These are phyloP conservation scores for Myiozetetes cayanensis DNA, from an alignment of 2,113 vertebrate species.

Conservation along the genomic window DNA sequence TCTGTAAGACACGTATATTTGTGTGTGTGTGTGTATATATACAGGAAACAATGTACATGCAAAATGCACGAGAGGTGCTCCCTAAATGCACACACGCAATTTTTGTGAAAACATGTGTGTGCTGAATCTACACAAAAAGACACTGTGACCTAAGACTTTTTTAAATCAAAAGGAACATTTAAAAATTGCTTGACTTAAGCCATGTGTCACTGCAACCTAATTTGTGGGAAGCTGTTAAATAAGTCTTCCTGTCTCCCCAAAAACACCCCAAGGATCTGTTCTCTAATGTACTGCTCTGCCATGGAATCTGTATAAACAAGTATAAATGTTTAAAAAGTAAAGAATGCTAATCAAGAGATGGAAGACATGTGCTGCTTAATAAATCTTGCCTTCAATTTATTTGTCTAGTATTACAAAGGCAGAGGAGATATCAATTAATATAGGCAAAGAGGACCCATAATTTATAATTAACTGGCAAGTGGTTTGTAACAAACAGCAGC, in stretches of 20 bases:
- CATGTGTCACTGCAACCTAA: conserved; percentile 45
- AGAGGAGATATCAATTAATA: conserved; percentile 96
- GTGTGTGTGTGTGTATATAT: too few relatives aligned
- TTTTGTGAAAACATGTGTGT: neutral
- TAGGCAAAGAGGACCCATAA: conserved; percentile 91
- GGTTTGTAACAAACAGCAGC: conserved; percentile 93
- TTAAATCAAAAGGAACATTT: conserved; percentile 64
- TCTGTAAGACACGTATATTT: neutral
- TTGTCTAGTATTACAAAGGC: conserved; percentile 85
- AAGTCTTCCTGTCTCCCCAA: conserved; percentile 39
- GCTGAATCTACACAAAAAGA: neutral
- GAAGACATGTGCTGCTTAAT: conserved; percentile 82
- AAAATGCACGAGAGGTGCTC: neutral
- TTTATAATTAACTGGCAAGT: conserved; percentile 99
- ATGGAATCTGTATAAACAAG: conserved; percentile 74
- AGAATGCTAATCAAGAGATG: conserved; percentile 79
- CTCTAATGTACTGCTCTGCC: conserved; percentile 59
- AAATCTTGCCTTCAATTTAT: conserved; percentile 94
- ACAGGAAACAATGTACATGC: accelerated
- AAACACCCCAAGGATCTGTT: conserved; percentile 72
- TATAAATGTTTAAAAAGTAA: conserved; percentile 80
- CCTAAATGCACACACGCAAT: neutral
- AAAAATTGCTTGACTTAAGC: conserved; percentile 53
- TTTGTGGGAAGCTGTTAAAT: conserved; percentile 58
- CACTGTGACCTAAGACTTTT: neutral